Percentiles rank a stretch among this genome's conserved stretches.
phyloP scores from a whole-genome alignment of 2,113 vertebrate genomes.

The Asarcornis scutulata region DNA sequence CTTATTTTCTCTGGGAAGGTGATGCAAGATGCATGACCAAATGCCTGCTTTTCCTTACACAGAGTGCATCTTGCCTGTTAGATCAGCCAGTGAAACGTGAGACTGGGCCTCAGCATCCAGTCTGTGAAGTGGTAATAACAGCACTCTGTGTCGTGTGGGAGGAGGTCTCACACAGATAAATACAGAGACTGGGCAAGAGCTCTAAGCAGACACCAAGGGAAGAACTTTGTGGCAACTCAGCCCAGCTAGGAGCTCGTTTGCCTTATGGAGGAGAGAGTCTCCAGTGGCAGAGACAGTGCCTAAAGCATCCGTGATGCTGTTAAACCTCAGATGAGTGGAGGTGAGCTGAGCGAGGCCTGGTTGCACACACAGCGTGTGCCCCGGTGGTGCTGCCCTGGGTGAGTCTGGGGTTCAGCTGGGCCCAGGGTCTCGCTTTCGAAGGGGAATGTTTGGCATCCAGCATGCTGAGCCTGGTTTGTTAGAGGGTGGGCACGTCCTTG shows the following conservation, averaged over 20 bases:
- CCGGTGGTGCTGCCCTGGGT: rapidly evolving
- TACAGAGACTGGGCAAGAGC: neutral
- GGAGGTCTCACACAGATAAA: rapidly evolving
- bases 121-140: neutral
- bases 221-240: neutral
- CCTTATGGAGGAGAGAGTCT: neutral
- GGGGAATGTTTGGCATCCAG: neutral
- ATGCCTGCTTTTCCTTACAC: neutral
- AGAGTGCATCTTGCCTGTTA: neutral
- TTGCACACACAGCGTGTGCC: neutral
- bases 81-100: neutral
- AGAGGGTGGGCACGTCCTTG: neutral
- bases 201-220: neutral
- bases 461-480: neutral
- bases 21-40: neutral
- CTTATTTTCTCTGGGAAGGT: neutral
- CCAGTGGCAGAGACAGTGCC: neutral
- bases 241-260: neutral
- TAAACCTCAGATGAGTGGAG: neutral
- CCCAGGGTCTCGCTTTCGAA: rapidly evolving
- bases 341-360: neutral
- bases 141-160: rapidly evolving
- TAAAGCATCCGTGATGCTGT: neutral
- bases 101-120: neutral
- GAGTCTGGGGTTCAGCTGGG: neutral